Evolutionary conservation across 2,797 vertebrate species (phyloP), one percentile per base, ranked within the genome.

Genomic region (Halcyon chelicuti): DNA sequence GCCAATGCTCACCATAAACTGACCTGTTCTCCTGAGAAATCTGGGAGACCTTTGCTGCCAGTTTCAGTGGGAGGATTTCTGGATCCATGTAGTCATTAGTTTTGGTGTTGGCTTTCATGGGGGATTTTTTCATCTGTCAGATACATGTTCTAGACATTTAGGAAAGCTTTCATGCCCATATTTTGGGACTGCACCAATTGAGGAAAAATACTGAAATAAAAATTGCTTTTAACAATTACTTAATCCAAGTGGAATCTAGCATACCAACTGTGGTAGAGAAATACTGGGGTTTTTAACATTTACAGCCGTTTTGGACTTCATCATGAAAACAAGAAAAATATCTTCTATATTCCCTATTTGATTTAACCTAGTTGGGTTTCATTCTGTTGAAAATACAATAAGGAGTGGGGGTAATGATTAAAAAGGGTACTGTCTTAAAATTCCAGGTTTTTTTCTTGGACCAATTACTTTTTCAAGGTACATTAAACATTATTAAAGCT

Each of bases 371-470:
- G 8, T 68, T 71, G 75, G 31, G 28, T 91, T 91, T 93, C 37
- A 54, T 90, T 86, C 35, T 86, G 22, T 47, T 90, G 39, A 74
- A 85, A 88, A 61, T 67, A 67, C 15, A 77, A 4, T 79, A 70
- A 79, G 39, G 31, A 23, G 29, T 4, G 9, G 29, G 14, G 12
- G 9, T 25, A 63, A 31, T 37, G 79, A 61, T 60, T 85, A 16
- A 72, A 83, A 91, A 60, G 15, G 17, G 10, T 40, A 29, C 15
- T 75, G 7, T 66, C 46, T 79, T 85, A 82, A 66, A 92, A 86
- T 83, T 80, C 17, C 39, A 46, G 4, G 58, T 91, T 70, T 12
- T 84, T 96, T 86, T 80, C 70, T 73, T 73, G 72, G 79, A 51
- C 63, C n/a, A 82, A 40, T 86, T 82, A 47, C 37, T 79, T 76